Evolutionary conservation across 2,888 invertebrate species (phyloP).

Genomic region (Meandrusa payeni): DNA sequence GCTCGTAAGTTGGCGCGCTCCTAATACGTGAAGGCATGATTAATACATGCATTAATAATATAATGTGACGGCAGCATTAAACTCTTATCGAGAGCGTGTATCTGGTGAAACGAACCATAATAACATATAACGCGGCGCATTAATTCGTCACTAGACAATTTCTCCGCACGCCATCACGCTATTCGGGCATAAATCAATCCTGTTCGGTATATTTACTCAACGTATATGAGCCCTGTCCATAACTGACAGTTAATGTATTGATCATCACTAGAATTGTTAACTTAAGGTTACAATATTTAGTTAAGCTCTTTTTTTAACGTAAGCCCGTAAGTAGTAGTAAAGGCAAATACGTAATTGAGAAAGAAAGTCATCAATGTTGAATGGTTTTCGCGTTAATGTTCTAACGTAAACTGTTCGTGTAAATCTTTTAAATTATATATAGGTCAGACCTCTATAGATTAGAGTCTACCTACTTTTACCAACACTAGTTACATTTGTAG

Average conservation of each 20-base stretch:
- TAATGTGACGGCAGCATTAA: conserved; percentile 17
- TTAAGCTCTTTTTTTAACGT: no score
- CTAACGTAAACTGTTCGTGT: no score
- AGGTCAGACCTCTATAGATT: no score
- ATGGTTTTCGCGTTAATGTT: no score
- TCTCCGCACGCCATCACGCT: conserved; percentile 20
- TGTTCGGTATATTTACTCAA: conserved; percentile 12
- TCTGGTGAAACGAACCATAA: conserved; percentile 19
- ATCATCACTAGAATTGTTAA: no score
- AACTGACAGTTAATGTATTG: neutral
- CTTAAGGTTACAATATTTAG: no score
- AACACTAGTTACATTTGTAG: no score
- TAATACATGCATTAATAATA: conserved; percentile 20
- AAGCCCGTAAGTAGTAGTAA: no score
- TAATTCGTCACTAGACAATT: conserved; percentile 22
- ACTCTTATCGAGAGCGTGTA: conserved; percentile 20
- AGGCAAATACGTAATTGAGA: no score
- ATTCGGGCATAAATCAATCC: conserved; percentile 22
- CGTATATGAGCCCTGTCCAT: conserved; percentile 1
- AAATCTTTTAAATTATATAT: no score
- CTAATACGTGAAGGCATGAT: conserved; percentile 1
- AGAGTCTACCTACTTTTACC: no score
- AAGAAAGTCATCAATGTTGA: no score
- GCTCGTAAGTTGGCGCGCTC: neutral
- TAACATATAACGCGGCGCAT: conserved; percentile 18